Evolutionary conservation across 2,113 vertebrate species (phyloP).

Genomic region (Cheirogaleus medius): DNA sequence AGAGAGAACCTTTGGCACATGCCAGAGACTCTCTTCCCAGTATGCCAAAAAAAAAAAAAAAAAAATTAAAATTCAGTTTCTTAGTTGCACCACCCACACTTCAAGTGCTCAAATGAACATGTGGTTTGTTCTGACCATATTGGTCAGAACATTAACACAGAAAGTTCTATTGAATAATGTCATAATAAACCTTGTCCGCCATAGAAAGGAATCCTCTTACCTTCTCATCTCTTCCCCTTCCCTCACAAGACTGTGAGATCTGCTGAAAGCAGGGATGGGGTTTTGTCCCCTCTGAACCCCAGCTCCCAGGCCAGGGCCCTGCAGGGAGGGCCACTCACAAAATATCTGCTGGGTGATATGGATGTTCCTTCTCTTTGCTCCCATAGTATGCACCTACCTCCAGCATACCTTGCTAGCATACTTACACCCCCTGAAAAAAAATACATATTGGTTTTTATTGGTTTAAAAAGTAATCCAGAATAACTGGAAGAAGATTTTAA

Average conservation of each 20-base stretch:
- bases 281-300: background rate
- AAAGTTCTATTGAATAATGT: background rate
- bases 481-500: background rate
- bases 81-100: background rate
- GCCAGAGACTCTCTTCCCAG: too few species aligned
- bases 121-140: background rate
- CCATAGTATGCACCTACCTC: background rate
- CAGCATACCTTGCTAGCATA: background rate
- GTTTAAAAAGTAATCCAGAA: conserved; percentile 12
- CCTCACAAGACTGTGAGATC: background rate
- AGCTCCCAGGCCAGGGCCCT: background rate
- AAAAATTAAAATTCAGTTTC: background rate
- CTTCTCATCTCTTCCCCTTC: background rate
- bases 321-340: background rate
- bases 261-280: background rate
- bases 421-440: accelerated
- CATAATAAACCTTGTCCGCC: background rate
- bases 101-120: background rate
- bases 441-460: background rate
- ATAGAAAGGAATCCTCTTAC: background rate
- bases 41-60: too few species aligned
- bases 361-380: background rate
- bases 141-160: background rate
- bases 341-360: background rate
- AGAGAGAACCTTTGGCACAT: too few species aligned